A percentile compares a stretch with the other conserved stretches of the same genome.
phyloP scores from a whole-genome alignment of 2,113 vertebrate genomes.

The Cathartes aura region DNA sequence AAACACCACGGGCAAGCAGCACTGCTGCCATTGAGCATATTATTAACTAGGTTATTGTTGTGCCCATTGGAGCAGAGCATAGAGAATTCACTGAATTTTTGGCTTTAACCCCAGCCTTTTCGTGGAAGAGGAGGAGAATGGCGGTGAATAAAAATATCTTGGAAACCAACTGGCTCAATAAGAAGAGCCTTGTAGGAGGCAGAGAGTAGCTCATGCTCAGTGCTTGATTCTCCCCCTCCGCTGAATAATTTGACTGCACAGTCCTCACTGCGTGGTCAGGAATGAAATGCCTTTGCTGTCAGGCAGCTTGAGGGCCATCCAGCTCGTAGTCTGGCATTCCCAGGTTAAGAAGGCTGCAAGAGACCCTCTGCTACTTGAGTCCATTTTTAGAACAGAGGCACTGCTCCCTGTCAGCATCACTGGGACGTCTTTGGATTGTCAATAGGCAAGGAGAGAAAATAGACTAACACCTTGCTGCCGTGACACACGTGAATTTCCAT shows the following conservation, averaged over 20 bases:
- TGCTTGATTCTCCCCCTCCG: neutral
- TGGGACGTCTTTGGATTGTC: neutral
- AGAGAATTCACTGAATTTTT: neutral
- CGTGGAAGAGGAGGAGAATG: neutral
- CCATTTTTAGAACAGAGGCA: conserved; percentile 51
- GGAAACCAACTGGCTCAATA: neutral
- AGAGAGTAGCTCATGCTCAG: neutral
- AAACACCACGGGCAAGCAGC: neutral
- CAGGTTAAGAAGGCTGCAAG: neutral
- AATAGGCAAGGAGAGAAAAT: neutral
- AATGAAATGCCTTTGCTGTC: neutral
- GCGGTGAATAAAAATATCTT: neutral
- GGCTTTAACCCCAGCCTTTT: neutral
- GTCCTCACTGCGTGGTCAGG: neutral
- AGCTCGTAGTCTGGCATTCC: neutral
- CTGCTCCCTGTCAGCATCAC: neutral
- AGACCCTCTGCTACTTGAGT: neutral
- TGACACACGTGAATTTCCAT: neutral
- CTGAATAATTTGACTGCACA: neutral
- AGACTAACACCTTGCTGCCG: neutral
- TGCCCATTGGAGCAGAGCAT: neutral
- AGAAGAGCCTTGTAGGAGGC: neutral
- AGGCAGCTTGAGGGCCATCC: neutral
- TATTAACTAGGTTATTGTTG: neutral
- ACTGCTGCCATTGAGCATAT: neutral